Conservation (phyloP, 2,888 invertebrate species). For the Caenorhabditis wallacei region DNA sequence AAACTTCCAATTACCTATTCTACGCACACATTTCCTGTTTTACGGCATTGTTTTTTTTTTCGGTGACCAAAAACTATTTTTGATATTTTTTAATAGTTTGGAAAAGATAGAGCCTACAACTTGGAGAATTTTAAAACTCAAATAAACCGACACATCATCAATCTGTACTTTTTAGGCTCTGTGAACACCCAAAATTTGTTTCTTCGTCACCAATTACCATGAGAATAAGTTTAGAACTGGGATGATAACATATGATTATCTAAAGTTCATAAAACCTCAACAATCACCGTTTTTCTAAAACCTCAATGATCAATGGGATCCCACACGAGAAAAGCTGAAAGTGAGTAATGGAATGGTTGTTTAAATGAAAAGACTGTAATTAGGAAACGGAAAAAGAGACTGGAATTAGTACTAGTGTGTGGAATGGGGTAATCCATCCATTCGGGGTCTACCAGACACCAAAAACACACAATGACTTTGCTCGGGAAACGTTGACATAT, state of each 20-base stretch:
- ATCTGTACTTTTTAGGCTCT: too few relatives aligned
- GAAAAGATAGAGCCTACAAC: background rate
- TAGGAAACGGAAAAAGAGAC: background rate
- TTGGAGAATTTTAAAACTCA: background rate
- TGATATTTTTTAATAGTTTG: background rate
- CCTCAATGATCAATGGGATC: conserved; percentile 35
- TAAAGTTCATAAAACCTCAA: conserved; percentile 26
- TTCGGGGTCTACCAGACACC: conserved; percentile 4
- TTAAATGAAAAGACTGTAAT: conserved; percentile 24
- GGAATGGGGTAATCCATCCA: conserved; percentile 26
- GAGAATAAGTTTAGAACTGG: conserved; percentile 1
- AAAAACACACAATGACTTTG: conserved; percentile 6
- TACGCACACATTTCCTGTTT: conserved; percentile 4
- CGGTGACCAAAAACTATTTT: background rate
- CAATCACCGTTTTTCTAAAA: background rate
- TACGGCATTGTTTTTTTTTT: background rate
- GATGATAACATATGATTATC: conserved; percentile 35
- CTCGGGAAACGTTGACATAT: conserved; percentile 26
- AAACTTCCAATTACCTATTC: conserved; percentile 8
- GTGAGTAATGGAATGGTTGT: background rate
- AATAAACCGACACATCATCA: too few relatives aligned
- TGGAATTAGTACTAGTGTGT: conserved; percentile 11
- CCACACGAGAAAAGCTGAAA: background rate
- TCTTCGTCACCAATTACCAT: conserved; percentile 18
- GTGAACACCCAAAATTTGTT: background rate